These are phyloP conservation scores for Melieria omissa DNA, from an alignment of 2,888 invertebrate genomes.

Conservation along the genomic window DNA sequence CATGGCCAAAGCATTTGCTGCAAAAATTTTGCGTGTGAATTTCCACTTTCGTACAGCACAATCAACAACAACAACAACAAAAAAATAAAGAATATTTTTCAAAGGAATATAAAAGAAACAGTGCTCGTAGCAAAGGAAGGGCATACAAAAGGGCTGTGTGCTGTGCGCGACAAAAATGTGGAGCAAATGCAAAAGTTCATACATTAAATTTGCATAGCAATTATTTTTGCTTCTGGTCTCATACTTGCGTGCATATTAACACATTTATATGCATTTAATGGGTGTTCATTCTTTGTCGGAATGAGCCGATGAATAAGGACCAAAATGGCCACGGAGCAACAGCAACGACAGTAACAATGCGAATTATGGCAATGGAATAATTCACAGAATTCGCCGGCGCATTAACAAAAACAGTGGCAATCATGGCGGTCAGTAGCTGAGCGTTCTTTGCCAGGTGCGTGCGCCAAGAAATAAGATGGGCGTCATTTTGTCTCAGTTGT, in stretches of 20 bases:
- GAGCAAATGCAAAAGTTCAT: conserved; percentile 5
- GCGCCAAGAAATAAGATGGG: no score
- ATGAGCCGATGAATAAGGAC: background rate
- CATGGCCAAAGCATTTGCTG: no score
- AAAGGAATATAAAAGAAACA: background rate
- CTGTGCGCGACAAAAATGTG: background rate
- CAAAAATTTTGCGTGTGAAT: background rate
- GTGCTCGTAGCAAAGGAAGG: background rate
- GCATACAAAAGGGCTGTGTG: background rate
- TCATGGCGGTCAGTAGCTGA: background rate
- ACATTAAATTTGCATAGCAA: conserved; percentile 41
- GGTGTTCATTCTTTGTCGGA: conserved; percentile 6
- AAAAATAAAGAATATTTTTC: background rate
- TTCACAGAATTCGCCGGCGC: background rate
- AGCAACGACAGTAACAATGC: background rate
- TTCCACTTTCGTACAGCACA: background rate
- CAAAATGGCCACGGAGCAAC: background rate
- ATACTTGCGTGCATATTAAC: conserved; percentile 6
- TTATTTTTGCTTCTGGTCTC: conserved; percentile 12
- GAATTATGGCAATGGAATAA: conserved; percentile 9
- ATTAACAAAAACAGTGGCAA: background rate
- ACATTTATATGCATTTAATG: conserved; percentile 34
- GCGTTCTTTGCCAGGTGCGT: no score
- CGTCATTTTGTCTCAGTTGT: no score
- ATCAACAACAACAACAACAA: background rate